phyloP scores from a whole-genome alignment of 2,888 invertebrate genomes.

The Alentia gelatinosa region DNA sequence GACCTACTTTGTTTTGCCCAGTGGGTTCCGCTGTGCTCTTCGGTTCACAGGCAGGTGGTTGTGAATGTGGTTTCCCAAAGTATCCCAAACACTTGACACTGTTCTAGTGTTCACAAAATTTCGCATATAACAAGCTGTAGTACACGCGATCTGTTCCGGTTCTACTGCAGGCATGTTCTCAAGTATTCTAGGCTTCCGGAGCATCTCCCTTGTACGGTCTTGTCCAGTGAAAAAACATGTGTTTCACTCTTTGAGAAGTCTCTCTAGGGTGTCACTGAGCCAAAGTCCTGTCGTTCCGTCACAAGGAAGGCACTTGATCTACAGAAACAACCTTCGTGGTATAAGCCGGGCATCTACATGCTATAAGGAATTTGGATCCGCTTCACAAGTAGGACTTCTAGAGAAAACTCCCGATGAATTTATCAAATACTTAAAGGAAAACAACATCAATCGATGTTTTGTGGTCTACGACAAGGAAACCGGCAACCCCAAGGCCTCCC shows the following conservation, averaged over 20 bases:
- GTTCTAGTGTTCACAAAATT: not conserved
- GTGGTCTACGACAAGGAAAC: conserved; percentile 35
- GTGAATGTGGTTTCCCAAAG: not conserved
- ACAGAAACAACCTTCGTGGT: too few relatives aligned
- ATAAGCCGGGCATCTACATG: too few relatives aligned
- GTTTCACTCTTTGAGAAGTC: not conserved
- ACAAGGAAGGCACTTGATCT: too few relatives aligned
- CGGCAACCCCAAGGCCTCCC: conserved; percentile 57
- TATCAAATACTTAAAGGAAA: not conserved
- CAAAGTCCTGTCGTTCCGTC: too few relatives aligned
- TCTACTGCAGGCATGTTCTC: not conserved
- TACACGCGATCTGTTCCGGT: not conserved
- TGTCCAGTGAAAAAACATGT: not conserved
- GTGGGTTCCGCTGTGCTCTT: not conserved
- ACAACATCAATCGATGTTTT: conserved; percentile 29
- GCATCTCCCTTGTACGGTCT: not conserved
- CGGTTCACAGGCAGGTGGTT: not conserved
- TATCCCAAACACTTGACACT: not conserved
- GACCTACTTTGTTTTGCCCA: not conserved
- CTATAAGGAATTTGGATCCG: too few relatives aligned
- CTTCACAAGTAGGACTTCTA: too few relatives aligned
- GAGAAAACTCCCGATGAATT: not conserved
- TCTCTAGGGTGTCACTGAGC: not conserved
- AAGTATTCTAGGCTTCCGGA: not conserved
- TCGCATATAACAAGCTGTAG: too few relatives aligned